Conservation (phyloP, 2,797 vertebrate species). For the Harpagifer antarcticus region DNA sequence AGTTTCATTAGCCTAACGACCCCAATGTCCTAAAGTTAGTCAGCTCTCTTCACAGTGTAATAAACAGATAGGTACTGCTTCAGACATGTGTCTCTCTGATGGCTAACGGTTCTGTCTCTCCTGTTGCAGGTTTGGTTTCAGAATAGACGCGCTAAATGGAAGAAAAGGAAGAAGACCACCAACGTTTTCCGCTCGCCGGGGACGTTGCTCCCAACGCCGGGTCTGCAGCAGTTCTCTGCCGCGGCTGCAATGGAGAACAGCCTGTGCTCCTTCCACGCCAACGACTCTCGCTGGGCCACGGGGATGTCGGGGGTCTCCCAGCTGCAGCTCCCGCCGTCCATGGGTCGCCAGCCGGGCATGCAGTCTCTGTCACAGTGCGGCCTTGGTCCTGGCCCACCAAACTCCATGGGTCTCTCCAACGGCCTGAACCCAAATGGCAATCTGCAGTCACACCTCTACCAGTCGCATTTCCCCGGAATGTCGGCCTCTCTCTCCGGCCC, state of each 20-base stretch:
- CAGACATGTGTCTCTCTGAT: neutral
- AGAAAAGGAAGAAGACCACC: constrained; percentile 99
- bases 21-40: neutral
- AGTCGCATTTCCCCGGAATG: constrained; percentile 97
- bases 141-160: constrained; percentile 98
- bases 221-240: constrained; percentile 93
- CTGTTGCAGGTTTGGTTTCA: constrained; percentile 95
- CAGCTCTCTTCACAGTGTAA: too few species aligned
- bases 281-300: constrained; percentile 96
- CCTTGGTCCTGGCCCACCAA: constrained; percentile 91
- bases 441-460: constrained; percentile 98
- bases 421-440: constrained; percentile 94
- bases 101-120: constrained; percentile 20
- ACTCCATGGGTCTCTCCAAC: constrained; percentile 97
- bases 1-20: neutral
- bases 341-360: constrained; percentile 94
- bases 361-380: constrained; percentile 98
- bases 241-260: constrained; percentile 97
- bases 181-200: constrained; percentile 96
- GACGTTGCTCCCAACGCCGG: constrained; percentile 93
- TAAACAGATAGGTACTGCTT: neutral
- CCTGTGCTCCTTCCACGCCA: constrained; percentile 97
- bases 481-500: constrained; percentile 95
- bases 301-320: constrained; percentile 96
- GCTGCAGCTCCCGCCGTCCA: constrained; percentile 92